Evolutionary conservation across 2,888 invertebrate genomes (phyloP).

Genomic region (Harpagoxenus sublaevis): DNA sequence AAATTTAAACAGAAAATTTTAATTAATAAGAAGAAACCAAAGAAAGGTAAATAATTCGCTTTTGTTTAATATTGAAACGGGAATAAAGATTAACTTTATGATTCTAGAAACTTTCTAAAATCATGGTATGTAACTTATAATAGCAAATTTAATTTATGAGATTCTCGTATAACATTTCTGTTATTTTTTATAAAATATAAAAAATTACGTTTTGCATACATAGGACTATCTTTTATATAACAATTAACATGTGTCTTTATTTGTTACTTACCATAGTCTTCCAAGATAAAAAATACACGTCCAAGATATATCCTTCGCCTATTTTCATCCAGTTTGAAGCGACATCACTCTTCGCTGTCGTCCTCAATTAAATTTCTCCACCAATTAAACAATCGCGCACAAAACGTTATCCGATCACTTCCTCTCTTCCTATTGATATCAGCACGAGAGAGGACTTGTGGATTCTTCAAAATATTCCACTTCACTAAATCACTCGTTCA

Average conservation of each 20-base stretch:
- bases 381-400: slow-evolving; percentile 31
- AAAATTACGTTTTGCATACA: background rate
- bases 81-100: background rate
- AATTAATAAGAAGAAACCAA: background rate
- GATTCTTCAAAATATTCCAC: background rate
- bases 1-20: background rate
- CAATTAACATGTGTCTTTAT: background rate
- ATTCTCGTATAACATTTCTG: background rate
- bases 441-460: background rate
- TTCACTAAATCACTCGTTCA: background rate
- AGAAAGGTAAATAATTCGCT: background rate
- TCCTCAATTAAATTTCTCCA: slow-evolving; percentile 8
- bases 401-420: background rate
- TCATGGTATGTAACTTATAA: background rate
- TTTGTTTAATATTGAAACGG: background rate
- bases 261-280: slow-evolving; percentile 6
- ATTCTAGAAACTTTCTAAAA: background rate
- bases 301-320: background rate
- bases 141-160: background rate
- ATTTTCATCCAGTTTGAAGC: background rate
- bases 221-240: background rate
- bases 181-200: background rate
- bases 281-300: background rate
- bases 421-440: background rate
- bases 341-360: background rate